These are phyloP conservation scores for Hydrozoanthus gracilis DNA, from an alignment of 92 coral and sea anemone genomes.

Conservation along the genomic window DNA sequence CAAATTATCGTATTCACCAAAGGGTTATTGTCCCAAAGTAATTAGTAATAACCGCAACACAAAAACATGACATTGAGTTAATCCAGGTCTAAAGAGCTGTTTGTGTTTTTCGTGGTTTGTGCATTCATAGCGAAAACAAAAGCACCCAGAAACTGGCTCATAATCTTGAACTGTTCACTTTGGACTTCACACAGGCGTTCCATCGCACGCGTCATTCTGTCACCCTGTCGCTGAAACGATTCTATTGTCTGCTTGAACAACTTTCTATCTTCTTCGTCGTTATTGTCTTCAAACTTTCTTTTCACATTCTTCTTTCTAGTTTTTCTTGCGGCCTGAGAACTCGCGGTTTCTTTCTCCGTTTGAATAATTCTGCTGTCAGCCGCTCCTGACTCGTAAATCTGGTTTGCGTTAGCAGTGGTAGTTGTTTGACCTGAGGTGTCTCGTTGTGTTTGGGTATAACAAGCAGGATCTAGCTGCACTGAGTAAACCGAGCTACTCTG, in stretches of 20 bases:
- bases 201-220: slow-evolving; percentile 20
- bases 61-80: background rate
- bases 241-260: slow-evolving; percentile 25
- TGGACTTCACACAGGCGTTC: slow-evolving; percentile 31
- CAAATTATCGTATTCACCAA: background rate
- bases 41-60: background rate
- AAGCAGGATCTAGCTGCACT: background rate
- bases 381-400: background rate
- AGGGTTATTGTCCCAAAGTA: background rate
- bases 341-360: background rate
- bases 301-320: slow-evolving; percentile 34
- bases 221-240: slow-evolving; percentile 26
- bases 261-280: slow-evolving; percentile 21
- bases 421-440: background rate
- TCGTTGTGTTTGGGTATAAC: background rate
- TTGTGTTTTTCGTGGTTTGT: background rate
- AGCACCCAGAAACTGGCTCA: slow-evolving; percentile 31
- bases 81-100: slow-evolving; percentile 12
- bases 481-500: background rate
- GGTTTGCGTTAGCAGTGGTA: background rate
- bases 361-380: background rate
- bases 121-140: slow-evolving; percentile 26
- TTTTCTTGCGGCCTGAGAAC: slow-evolving; percentile 17
- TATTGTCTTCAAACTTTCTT: slow-evolving; percentile 24
- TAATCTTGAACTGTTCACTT: slow-evolving; percentile 18